Evolutionary conservation across 2,888 invertebrate genomes (phyloP).

Genomic region (Esperia sulphurella): DNA sequence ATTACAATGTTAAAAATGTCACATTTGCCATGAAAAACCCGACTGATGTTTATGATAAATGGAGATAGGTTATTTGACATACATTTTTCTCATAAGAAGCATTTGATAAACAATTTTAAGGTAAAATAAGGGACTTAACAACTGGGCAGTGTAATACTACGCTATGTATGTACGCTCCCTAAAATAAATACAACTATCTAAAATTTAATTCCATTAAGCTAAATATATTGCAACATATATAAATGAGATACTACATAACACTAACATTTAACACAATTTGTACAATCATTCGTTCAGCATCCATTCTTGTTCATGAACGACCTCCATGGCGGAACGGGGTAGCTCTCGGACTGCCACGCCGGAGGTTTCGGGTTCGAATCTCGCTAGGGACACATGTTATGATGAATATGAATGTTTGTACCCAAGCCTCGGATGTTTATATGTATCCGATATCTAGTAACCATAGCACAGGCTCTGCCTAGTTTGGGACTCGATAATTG

Average conservation of each 20-base stretch:
- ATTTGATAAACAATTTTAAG: neutral
- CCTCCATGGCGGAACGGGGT: no score
- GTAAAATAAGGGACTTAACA: neutral
- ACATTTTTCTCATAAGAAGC: neutral
- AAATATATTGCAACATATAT: constrained; percentile 21
- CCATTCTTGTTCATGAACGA: neutral
- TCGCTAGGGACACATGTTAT: no score
- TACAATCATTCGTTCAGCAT: constrained; percentile 41
- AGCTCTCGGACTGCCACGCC: no score
- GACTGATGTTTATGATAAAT: no score
- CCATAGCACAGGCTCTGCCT: no score
- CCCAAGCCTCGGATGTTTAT: no score
- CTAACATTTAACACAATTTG: constrained; percentile 45
- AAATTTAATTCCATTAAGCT: constrained; percentile 22
- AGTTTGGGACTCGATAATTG: no score
- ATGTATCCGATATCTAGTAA: no score
- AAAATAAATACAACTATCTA: constrained; percentile 3
- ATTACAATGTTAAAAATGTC: no score
- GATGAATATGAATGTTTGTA: no score
- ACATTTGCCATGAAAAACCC: no score
- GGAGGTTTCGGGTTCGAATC: no score
- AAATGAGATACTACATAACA: constrained; percentile 24
- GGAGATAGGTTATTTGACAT: neutral
- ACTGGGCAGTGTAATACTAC: neutral
- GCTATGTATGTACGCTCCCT: neutral